Evolutionary conservation across 1,140 invertebrate species (phyloP).

Genomic region (Zaprionus ornatus): DNA sequence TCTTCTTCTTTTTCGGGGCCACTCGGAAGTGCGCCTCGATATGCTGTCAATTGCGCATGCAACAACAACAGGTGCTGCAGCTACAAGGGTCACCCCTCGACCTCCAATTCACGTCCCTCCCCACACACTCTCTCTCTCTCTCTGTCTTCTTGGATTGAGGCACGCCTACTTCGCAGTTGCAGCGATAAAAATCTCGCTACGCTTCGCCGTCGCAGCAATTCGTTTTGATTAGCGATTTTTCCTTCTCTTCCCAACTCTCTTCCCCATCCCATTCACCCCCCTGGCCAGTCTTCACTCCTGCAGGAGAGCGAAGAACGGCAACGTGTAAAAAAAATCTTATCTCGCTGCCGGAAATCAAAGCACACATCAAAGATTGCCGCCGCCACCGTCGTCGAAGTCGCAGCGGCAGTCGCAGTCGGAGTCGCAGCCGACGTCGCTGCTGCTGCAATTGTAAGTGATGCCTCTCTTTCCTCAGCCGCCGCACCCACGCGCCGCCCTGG

Average conservation of each 20-base stretch:
- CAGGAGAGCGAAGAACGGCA: slow-evolving; percentile 15
- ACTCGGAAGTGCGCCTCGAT: slow-evolving; percentile 53
- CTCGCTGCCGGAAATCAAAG: slow-evolving; percentile 82
- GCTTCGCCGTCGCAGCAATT: slow-evolving; percentile 54
- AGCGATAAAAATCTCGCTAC: slow-evolving; percentile 52
- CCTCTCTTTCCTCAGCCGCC: slow-evolving; percentile 6
- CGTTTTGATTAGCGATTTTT: slow-evolving; percentile 64
- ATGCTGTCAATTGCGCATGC: slow-evolving; percentile 44
- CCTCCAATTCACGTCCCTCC: background rate
- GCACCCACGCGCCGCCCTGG: slow-evolving; percentile 19
- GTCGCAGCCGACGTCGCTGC: slow-evolving; percentile 3
- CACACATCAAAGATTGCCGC: slow-evolving; percentile 77
- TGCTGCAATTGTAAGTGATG: slow-evolving; percentile 51
- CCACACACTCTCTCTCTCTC: background rate
- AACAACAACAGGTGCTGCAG: slow-evolving; percentile 44
- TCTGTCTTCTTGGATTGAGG: slow-evolving; percentile 23
- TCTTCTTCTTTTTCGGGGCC: background rate
- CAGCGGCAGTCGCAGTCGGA: background rate
- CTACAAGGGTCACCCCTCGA: background rate
- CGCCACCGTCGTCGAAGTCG: slow-evolving; percentile 35
- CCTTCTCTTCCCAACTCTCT: background rate
- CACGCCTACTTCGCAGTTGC: slow-evolving; percentile 34
- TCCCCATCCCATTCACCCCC: background rate
- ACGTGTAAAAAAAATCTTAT: slow-evolving; percentile 70
- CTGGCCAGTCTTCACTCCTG: background rate